These are phyloP conservation scores for Lasius platythorax DNA, from an alignment of 2,888 invertebrate species.

Conservation along the genomic window DNA sequence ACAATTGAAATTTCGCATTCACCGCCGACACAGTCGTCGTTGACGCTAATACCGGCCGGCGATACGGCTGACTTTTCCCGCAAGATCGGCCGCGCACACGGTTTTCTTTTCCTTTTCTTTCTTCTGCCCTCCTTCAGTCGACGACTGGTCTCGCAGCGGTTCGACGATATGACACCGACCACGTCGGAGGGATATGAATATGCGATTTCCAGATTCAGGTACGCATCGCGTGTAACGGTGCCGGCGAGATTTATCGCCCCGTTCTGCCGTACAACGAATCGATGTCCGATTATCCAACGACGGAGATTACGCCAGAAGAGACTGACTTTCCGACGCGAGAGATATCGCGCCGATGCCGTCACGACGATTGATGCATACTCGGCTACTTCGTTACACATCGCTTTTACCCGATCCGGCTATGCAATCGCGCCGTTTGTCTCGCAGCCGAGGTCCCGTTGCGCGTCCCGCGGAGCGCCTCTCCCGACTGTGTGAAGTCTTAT, in stretches of 20 bases:
- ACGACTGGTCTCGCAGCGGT: neutral
- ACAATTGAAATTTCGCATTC: constrained; percentile 62
- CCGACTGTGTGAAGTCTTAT: constrained; percentile 70
- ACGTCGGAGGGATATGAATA: constrained; percentile 25
- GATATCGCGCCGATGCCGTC: constrained; percentile 62
- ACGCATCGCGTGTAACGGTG: constrained; percentile 66
- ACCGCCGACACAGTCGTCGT: constrained; percentile 15
- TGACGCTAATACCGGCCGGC: constrained; percentile 28
- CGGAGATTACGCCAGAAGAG: constrained; percentile 53
- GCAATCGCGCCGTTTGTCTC: constrained; percentile 52
- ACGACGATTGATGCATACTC: constrained; percentile 69
- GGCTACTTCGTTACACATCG: constrained; percentile 76
- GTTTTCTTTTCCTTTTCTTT: neutral
- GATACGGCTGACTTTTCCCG: constrained; percentile 29
- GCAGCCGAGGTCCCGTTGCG: constrained; percentile 60
- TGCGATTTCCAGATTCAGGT: constrained; percentile 52
- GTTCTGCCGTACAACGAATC: constrained; percentile 36
- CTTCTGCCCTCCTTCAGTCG: neutral
- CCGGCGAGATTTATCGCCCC: constrained; percentile 64
- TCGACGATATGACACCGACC: constrained; percentile 33
- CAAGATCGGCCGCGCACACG: constrained; percentile 21
- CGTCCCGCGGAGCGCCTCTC: constrained; percentile 49
- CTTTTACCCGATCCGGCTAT: constrained; percentile 48
- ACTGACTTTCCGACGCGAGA: constrained; percentile 57
- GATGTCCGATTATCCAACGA: constrained; percentile 49